Evolutionary conservation across 2,888 invertebrate genomes (phyloP).

Genomic region (Drosophila pegasa): DNA sequence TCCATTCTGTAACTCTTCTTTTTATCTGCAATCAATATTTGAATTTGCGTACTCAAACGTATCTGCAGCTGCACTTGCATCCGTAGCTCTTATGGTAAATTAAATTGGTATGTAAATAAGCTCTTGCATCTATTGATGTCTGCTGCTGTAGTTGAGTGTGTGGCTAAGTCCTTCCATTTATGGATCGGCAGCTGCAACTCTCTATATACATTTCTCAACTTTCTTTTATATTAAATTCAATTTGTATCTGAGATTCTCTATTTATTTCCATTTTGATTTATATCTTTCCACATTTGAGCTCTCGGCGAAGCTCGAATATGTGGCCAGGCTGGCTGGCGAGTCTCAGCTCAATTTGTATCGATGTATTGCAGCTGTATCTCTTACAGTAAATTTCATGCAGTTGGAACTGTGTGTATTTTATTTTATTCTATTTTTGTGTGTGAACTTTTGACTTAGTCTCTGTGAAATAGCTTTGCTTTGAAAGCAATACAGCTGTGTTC

Average conservation of each 20-base stretch:
- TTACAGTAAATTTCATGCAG: background rate
- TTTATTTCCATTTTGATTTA: constrained; percentile 3
- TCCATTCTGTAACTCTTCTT: background rate
- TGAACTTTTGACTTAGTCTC: background rate
- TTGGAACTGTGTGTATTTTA: too few relatives aligned
- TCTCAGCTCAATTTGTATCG: background rate
- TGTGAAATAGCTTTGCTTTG: background rate
- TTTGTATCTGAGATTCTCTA: constrained; percentile 1
- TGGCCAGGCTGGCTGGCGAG: background rate
- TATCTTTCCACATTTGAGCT: background rate
- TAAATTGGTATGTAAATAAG: constrained; percentile 6
- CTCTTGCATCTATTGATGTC: background rate
- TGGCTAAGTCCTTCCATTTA: constrained; percentile 1
- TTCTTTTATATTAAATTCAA: background rate
- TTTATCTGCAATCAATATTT: constrained; percentile 2
- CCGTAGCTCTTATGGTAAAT: background rate
- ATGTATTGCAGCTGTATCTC: background rate
- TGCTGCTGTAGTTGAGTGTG: constrained; percentile 2
- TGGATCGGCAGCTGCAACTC: constrained; percentile 10
- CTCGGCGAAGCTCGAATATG: background rate
- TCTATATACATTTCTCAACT: too few relatives aligned
- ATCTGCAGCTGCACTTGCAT: background rate
- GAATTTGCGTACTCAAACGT: background rate
- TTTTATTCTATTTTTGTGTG: too few relatives aligned
- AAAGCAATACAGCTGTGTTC: background rate